Base-by-base conservation (phyloP, 1,140 invertebrate genomes). In the Bradysia coprophila region DNA sequence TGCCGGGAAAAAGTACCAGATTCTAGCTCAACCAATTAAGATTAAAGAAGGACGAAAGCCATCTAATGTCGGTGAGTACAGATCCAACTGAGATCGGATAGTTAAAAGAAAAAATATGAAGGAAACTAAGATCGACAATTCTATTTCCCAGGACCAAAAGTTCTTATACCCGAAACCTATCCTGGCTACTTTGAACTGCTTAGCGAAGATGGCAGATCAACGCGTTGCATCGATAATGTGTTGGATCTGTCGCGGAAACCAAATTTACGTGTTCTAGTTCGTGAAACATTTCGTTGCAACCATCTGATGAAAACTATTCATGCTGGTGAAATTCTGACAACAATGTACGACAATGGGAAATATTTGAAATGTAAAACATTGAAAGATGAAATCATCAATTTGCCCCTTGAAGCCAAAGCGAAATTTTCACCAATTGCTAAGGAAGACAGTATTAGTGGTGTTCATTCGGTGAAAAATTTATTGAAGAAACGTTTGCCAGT, bases 171-270 rank as follows among this genome's bases (percentile, higher is more conserved):
- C 0, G 79, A 92, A 44, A 76, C 78, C 6, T 95, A 90, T 59
- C 70, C 79, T 45, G 91, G 91, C 5, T 94, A 86, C 64, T 94
- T 94, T 59, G 91, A 95, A 64, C 72, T 94, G 23, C 65, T 94
- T 20, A 92, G 86, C 55, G 89, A 95, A 62, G 89, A 94, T 56
- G 90, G 89, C 0, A 69, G 83, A 48, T 81, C 86, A 13, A 84
- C 89, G 2, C 69, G 84, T 39, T 87, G 87, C 48, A 88, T 94
- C 49, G 86, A 90, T 55, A 85, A 76, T 44, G 88, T 94, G 1
- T 66, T 71, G 28, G 86, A 91, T 59, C 58, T 95, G 40, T 71
- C 82, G 2, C 71, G 81, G 43, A 69, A 81, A 34, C 69, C 77
- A 46, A 61, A 61, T 37, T 48, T 55, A 34, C 50, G 58, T 0